A percentile compares a stretch with the other conserved stretches of the same genome.
phyloP scores from a whole-genome alignment of 2,888 invertebrate species.

The Parelbella ahira region DNA sequence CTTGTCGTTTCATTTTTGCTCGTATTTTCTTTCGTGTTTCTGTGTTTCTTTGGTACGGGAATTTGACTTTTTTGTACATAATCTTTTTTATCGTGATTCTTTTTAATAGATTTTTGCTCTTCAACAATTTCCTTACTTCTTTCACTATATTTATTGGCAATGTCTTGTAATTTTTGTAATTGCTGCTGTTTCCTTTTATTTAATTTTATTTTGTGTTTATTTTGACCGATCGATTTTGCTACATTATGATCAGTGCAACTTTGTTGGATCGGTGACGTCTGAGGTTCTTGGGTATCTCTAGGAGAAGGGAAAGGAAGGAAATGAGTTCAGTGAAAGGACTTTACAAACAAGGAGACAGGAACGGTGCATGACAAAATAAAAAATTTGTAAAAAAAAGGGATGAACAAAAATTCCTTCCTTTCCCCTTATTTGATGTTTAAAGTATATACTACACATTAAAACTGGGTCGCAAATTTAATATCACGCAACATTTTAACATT shows the following conservation, averaged over 20 bases:
- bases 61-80: conserved; percentile 51
- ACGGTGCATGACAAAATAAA: conserved; percentile 32
- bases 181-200: conserved; percentile 56
- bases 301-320: conserved; percentile 71
- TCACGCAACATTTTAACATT: too few species aligned
- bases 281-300: conserved; percentile 58
- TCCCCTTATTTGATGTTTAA: conserved; percentile 71
- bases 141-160: conserved; percentile 58
- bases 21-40: conserved; percentile 23
- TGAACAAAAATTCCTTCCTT: conserved; percentile 56
- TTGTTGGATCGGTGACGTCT: conserved; percentile 46
- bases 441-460: conserved; percentile 8
- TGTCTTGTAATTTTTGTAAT: conserved; percentile 63
- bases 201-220: conserved; percentile 46
- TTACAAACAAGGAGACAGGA: conserved; percentile 78
- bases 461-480: too few species aligned
- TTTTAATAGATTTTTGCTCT: conserved; percentile 30
- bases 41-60: conserved; percentile 46
- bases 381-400: conserved; percentile 28
- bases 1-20: conserved; percentile 1
- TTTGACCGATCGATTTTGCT: conserved; percentile 39
- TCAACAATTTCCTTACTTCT: conserved; percentile 39
- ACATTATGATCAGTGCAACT: conserved; percentile 51
- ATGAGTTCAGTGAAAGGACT: conserved; percentile 34
- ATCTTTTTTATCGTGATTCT: conserved; percentile 33